Evolutionary conservation across 2,888 invertebrate genomes (phyloP).

Genomic region (Pherbina coryleti): DNA sequence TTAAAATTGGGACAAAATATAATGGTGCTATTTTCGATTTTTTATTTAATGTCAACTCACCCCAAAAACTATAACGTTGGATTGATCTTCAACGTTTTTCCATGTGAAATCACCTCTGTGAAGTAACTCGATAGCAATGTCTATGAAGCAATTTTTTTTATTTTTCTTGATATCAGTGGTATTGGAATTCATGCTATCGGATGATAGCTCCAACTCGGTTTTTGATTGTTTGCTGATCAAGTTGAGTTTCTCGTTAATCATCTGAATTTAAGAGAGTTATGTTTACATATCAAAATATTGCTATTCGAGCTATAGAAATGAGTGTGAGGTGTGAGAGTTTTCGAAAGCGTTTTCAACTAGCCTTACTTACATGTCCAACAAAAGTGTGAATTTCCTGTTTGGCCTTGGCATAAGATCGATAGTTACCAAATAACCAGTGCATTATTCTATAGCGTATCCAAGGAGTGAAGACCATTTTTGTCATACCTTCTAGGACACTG

Average conservation of each 20-base stretch:
- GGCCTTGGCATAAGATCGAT: conserved; percentile 52
- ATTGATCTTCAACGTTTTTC: conserved; percentile 62
- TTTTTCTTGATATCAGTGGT: conserved; percentile 1
- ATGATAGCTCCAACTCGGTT: not conserved
- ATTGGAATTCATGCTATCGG: conserved; percentile 15
- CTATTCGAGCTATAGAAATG: not conserved
- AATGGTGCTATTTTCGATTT: not conserved
- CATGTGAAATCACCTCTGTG: conserved; percentile 56
- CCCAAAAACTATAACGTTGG: conserved; percentile 63
- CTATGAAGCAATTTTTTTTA: conserved; percentile 50
- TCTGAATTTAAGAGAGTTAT: not conserved
- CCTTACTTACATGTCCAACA: conserved; percentile 56
- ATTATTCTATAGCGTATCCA: conserved; percentile 56
- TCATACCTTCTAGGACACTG: conserved; percentile 62
- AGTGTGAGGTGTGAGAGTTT: not conserved
- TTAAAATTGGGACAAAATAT: not conserved
- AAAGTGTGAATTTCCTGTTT: conserved; percentile 57
- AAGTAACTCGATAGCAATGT: conserved; percentile 59
- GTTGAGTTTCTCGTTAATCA: conserved; percentile 14
- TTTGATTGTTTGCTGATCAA: not conserved
- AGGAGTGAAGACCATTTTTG: conserved; percentile 63
- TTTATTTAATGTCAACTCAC: conserved; percentile 41
- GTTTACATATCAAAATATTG: conserved; percentile 30
- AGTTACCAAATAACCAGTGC: conserved; percentile 53
- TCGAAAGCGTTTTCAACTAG: not conserved